These are phyloP conservation scores for Calephelis perditalis DNA, from an alignment of 2,888 invertebrate species.

Conservation along the genomic window DNA sequence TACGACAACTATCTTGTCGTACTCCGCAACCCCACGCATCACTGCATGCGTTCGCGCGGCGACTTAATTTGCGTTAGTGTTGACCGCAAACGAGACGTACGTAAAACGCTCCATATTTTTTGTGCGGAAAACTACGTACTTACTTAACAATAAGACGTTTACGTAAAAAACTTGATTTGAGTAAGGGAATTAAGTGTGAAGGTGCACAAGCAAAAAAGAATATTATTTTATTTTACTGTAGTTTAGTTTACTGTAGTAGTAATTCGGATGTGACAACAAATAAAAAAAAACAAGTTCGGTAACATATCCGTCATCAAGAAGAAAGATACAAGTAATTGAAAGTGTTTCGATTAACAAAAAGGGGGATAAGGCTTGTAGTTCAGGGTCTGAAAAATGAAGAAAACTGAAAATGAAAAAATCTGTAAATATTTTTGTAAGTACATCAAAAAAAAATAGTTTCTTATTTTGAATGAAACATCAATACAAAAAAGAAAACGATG, in stretches of 20 bases:
- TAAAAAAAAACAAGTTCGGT: background rate
- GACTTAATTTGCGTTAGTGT: background rate
- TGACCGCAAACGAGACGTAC: background rate
- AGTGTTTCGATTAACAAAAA: background rate
- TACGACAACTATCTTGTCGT: no score
- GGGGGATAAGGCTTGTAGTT: background rate
- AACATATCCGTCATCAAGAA: background rate
- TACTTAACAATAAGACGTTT: background rate
- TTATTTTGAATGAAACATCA: background rate
- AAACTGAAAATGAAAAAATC: no score
- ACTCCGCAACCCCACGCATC: no score
- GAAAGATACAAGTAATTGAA: background rate
- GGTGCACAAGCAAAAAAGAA: background rate
- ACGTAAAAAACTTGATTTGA: conserved; percentile 1
- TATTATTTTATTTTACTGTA: no score
- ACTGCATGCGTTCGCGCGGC: no score
- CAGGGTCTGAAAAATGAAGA: no score
- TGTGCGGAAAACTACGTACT: background rate
- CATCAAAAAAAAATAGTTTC: background rate
- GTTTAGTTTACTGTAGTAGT: background rate
- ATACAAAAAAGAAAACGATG: background rate
- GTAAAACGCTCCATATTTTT: background rate
- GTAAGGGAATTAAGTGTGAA: background rate
- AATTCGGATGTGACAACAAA: background rate
- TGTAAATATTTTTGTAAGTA: background rate